A percentile compares a stretch with the other conserved stretches of the same genome.
Conservation (phyloP, 2,797 vertebrate genomes). For the Alca torda region DNA sequence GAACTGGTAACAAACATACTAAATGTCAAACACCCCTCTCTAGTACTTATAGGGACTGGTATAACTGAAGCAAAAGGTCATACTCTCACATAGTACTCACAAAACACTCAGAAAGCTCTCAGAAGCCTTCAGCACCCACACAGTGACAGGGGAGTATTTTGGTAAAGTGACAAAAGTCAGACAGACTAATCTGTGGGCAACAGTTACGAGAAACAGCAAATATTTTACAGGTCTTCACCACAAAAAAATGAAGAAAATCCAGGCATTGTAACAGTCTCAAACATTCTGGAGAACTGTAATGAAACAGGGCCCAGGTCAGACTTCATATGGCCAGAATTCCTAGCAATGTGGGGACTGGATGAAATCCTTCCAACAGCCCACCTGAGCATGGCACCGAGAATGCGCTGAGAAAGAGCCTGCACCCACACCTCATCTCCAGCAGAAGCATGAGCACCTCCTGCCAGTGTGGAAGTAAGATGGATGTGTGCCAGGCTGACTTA, state of each 20-base stretch:
- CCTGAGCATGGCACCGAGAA: not conserved
- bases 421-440: not conserved
- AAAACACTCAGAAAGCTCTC: not conserved
- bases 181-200: not conserved
- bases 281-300: not conserved
- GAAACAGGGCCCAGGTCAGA: not conserved
- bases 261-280: not conserved
- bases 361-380: not conserved
- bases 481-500: not conserved
- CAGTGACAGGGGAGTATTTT: not conserved
- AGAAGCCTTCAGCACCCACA: not conserved
- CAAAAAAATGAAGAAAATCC: not conserved
- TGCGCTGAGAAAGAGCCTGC: fast-evolving
- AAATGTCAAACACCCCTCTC: not conserved
- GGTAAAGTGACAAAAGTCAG: not conserved
- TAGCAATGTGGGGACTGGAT: not conserved
- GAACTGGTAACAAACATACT: not conserved
- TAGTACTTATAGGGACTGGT: not conserved
- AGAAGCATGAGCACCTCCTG: not conserved
- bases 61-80: not conserved
- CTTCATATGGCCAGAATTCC: not conserved
- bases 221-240: not conserved
- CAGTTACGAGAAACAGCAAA: not conserved
- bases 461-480: not conserved
- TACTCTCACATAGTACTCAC: not conserved